Evolutionary conservation across 1,140 invertebrate genomes (phyloP), one percentile per base, ranked within the genome.

Genomic region (Dendroctonus ponderosae): DNA sequence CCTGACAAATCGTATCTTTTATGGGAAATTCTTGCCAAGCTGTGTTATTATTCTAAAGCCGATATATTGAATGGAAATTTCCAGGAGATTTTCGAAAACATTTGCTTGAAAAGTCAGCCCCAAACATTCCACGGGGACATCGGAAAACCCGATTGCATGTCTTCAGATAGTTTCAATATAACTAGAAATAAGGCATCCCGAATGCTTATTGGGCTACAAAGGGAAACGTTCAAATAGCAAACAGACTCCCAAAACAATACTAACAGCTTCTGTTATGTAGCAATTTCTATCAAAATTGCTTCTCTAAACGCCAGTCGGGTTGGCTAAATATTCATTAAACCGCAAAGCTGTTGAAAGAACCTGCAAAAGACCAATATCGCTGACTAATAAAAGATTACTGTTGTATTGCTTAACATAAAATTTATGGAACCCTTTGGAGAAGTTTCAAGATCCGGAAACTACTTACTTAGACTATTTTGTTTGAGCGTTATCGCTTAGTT

Each of bases 281-380:
- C 43, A 46, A 46, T 46, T 46, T 46, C 8, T 9, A 46, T 46
- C 43, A 46, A 46, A 46, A 46, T 46, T 46, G 43, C 43, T 11
- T 46, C 43, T 46, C 8, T 46, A 46, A 46, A 12, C 43, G 43
- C 12, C 43, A 46, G 43, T 9, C 11, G 7, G 9, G 9, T 51
- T 51, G 9, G 9, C 49, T 51, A 51, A 51, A 51, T 51, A 51
- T 51, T 51, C 49, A 51, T 51, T 51, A 51, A 51, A 51, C 49
- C 49, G 9, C 49, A 51, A 51, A 51, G 11, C 14, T 7, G 49
- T 51, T 11, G 49, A 51, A 51, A 51, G 49, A 51, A 51, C 11
- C 14, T 51, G 49, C 11, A 11, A 51, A n/a, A 51, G 49, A 11
- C 49, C 49, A 54, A 54, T 38, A 54, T 54, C 9, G 52, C 7